Evolutionary conservation across 92 coral and sea anemone genomes (phyloP), one percentile per base, ranked within the genome.

Genomic region (Micromussa lordhowensis): DNA sequence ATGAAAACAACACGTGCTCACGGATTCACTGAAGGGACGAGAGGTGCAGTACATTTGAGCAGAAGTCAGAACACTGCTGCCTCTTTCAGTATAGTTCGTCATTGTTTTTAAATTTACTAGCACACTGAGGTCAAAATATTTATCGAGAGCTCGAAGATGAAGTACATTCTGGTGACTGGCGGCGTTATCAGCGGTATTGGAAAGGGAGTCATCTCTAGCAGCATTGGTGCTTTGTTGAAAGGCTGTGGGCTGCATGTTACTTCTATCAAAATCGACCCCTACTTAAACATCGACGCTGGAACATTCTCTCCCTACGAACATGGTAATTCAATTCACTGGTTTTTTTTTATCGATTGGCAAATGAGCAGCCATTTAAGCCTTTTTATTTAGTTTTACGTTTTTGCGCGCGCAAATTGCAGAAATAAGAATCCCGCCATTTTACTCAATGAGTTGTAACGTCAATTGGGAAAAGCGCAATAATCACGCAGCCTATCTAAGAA

Each of bases 131-230:
- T 71, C 30, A 55, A 53, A 32, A 29, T 24, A 9, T 17, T 19
- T 4, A 51, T 66, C 75, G 63, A 85, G 1, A 19, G 15, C 51
- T 58, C 11, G 13, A 64, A 29, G 54, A 97, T 97, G 99, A 97
- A 97, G 98, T 97, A 96, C 86, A 94, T 97, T 88, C 72, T 97
- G 59, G 99, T 97, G 24, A 91, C 99, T 35, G 99, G 99, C 18
- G 99, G 99, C 17, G 99, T 97, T 80, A 97, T 97, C 58, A 97
- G 99, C 83, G 99, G 99, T 0, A 96, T 97, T 79, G 99, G 99
- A 0, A 97, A 97, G 88, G 99, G 99, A n/a, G 99, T 97, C 31
- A 97, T 97, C 63, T 96, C 99, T 0, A 96, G 98, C 88, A 95
- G 98, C 83, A 92, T 97, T 71, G 99, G 99, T 63, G 94, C 99